phyloP scores from a whole-genome alignment of 2,888 invertebrate species.

The Hyposoter didymator region DNA sequence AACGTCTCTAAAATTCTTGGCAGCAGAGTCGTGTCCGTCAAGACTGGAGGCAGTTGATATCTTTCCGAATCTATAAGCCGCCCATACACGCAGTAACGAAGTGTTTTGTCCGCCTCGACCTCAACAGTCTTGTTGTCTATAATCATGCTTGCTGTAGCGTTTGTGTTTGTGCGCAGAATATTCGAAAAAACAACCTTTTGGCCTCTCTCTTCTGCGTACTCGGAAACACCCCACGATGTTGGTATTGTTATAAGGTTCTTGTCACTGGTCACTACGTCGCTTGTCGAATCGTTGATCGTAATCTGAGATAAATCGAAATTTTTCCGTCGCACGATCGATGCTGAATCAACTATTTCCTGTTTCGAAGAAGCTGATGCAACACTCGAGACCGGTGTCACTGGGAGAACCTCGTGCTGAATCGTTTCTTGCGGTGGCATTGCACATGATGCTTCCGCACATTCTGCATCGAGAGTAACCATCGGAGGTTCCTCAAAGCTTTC shows the following conservation, averaged over 20 bases:
- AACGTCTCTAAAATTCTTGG: conserved; percentile 43
- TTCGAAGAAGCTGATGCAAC: background rate
- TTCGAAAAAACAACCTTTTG: conserved; percentile 22
- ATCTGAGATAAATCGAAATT: background rate
- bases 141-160: background rate
- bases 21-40: conserved; percentile 9
- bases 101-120: background rate
- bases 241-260: conserved; percentile 9
- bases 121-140: conserved; percentile 28
- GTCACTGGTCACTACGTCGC: background rate
- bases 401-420: background rate
- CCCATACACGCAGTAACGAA: conserved; percentile 37
- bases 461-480: background rate
- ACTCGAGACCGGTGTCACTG: background rate
- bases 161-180: background rate
- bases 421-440: background rate
- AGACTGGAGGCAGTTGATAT: conserved; percentile 9
- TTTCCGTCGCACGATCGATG: background rate
- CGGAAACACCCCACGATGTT: conserved; percentile 28
- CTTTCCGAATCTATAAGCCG: conserved; percentile 7
- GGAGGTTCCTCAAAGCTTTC: background rate
- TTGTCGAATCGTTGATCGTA: background rate
- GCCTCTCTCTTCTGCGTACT: background rate
- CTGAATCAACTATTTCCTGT: background rate
- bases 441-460: background rate